Evolutionary conservation across 2,888 invertebrate genomes (phyloP).

Genomic region (Timandra comae): DNA sequence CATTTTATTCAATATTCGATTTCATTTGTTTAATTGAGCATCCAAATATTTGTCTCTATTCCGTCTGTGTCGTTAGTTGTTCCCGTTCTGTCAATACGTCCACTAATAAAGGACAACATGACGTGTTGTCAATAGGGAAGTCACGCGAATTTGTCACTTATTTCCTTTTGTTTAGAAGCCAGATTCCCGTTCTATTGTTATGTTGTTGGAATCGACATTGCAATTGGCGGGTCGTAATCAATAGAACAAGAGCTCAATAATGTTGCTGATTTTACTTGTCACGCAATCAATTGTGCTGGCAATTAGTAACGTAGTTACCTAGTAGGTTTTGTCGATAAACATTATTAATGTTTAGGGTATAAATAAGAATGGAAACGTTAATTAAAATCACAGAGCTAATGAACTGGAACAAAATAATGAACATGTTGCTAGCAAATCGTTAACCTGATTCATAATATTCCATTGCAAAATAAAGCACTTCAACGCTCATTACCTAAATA

Average conservation of each 20-base stretch:
- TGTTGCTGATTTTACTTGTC: conserved; percentile 45
- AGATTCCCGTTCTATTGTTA: conserved; percentile 20
- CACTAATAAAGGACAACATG: conserved; percentile 53
- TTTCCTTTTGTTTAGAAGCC: conserved; percentile 22
- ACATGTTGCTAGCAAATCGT: no score
- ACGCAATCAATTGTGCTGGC: conserved; percentile 33
- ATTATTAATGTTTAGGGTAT: no score
- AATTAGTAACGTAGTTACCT: conserved; percentile 21
- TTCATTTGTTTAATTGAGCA: conserved; percentile 67
- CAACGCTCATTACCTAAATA: no score
- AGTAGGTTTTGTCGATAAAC: no score
- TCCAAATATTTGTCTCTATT: conserved; percentile 61
- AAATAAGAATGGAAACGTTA: no score
- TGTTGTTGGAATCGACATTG: conserved; percentile 31
- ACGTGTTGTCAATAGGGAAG: conserved; percentile 23
- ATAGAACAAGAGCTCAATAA: conserved; percentile 38
- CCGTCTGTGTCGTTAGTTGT: conserved; percentile 59
- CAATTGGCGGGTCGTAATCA: conserved; percentile 35
- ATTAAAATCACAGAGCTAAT: no score
- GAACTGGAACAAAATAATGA: no score
- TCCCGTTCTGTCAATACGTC: conserved; percentile 63
- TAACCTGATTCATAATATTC: no score
- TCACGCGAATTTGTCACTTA: conserved; percentile 32
- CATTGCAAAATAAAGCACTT: no score
- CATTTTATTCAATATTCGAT: conserved; percentile 40